phyloP scores from a whole-genome alignment of 2,888 invertebrate species.

The Mylabris sibirica region DNA sequence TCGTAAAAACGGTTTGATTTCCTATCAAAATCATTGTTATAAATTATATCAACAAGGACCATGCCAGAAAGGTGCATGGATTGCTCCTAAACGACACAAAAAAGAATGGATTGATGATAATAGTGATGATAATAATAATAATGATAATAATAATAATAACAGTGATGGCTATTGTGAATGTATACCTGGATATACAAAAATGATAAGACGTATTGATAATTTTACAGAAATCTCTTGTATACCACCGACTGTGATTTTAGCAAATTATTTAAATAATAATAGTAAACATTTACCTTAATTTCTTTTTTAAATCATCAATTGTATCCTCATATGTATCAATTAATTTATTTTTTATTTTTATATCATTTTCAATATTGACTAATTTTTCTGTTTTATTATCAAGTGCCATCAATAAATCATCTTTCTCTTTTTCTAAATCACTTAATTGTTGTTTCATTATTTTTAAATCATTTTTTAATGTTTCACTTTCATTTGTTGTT shows the following conservation, averaged over 20 bases:
- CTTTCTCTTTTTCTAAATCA: slow-evolving; percentile 76
- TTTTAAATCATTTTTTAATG: slow-evolving; percentile 70
- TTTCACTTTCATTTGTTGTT: slow-evolving; percentile 68
- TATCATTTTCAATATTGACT: slow-evolving; percentile 70
- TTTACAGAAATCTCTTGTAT: slow-evolving; percentile 63
- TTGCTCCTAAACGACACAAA: slow-evolving; percentile 65
- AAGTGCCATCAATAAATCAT: slow-evolving; percentile 70
- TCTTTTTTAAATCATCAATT: slow-evolving; percentile 66
- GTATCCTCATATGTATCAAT: slow-evolving; percentile 66
- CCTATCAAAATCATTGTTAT: slow-evolving; percentile 75
- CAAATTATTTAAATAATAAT: slow-evolving; percentile 70
- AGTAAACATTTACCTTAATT: slow-evolving; percentile 61
- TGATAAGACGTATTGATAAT: slow-evolving; percentile 55
- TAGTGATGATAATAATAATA: too few relatives aligned
- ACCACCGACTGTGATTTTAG: slow-evolving; percentile 70
- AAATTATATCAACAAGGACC: slow-evolving; percentile 81
- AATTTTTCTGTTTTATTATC: slow-evolving; percentile 78
- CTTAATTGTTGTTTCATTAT: slow-evolving; percentile 70
- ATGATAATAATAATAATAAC: slow-evolving; percentile 28
- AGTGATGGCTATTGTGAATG: slow-evolving; percentile 65
- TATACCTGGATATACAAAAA: slow-evolving; percentile 69
- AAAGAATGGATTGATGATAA: slow-evolving; percentile 39
- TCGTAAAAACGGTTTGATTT: slow-evolving; percentile 66
- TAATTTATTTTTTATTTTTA: slow-evolving; percentile 67
- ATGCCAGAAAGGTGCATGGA: slow-evolving; percentile 75